These are phyloP conservation scores for Amniataba percoides DNA, from an alignment of 2,797 vertebrate species.

Conservation along the genomic window DNA sequence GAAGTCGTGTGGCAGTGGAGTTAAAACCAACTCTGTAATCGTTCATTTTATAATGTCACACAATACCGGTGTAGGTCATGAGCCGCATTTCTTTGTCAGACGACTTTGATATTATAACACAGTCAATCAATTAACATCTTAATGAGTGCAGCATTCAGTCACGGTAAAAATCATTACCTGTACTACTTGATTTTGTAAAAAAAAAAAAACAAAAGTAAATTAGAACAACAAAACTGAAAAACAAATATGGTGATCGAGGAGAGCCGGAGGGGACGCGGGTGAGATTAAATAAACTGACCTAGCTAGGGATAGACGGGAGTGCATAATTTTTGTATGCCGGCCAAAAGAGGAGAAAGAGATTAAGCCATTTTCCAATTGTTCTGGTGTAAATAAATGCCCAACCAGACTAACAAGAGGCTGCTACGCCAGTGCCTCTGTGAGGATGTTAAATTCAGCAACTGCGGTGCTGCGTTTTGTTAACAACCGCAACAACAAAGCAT, in stretches of 20 bases:
- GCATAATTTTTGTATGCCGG: neutral
- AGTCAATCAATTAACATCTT: neutral
- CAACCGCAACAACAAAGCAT: too few species aligned
- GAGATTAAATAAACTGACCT: neutral
- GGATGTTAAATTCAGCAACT: too few species aligned
- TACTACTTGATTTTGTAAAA: neutral
- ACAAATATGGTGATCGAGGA: neutral
- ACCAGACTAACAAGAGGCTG: neutral
- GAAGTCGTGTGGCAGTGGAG: neutral
- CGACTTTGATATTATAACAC: neutral
- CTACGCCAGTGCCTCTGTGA: neutral
- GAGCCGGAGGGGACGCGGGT: neutral
- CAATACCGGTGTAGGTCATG: neutral
- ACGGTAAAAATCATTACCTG: neutral
- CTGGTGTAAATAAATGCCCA: neutral
- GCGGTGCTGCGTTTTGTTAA: too few species aligned
- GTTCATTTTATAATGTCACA: slow-evolving; percentile 18
- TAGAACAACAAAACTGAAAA: neutral
- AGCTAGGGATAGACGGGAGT: too few species aligned
- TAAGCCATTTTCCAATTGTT: neutral
- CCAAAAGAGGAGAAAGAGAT: neutral
- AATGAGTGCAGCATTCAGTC: neutral
- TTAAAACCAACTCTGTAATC: slow-evolving; percentile 12
- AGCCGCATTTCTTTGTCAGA: neutral
- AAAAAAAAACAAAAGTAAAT: neutral